Evolutionary conservation across 2,888 invertebrate species (phyloP).

Genomic region (Fissipunctia ypsillon): DNA sequence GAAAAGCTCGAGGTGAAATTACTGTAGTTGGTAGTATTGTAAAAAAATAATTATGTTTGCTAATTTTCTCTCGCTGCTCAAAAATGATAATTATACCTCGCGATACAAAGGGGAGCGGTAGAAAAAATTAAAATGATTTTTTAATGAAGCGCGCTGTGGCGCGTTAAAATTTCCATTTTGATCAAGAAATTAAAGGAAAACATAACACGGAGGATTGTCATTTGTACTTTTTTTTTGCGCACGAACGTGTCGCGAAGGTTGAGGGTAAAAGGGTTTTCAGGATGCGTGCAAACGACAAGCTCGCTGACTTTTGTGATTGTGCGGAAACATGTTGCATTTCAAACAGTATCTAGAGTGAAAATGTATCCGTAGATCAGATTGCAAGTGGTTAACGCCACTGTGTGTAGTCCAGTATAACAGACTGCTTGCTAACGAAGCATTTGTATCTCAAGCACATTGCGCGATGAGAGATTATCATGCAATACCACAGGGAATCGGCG

Average conservation of each 20-base stretch:
- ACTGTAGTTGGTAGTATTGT: slow-evolving; percentile 37
- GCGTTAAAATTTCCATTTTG: slow-evolving; percentile 42
- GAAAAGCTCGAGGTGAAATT: slow-evolving; percentile 10
- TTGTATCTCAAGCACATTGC: slow-evolving; percentile 22
- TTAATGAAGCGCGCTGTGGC: slow-evolving; percentile 45
- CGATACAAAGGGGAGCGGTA: slow-evolving; percentile 48
- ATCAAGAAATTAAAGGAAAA: slow-evolving; percentile 57
- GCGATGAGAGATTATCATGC: slow-evolving; percentile 55
- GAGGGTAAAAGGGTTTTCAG: slow-evolving; percentile 28
- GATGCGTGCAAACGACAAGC: slow-evolving; percentile 25
- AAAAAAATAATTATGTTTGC: slow-evolving; percentile 57
- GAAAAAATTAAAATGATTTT: slow-evolving; percentile 64
- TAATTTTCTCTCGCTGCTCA: slow-evolving; percentile 63
- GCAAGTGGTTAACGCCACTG: slow-evolving; percentile 28
- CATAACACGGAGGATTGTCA: slow-evolving; percentile 39
- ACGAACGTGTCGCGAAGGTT: slow-evolving; percentile 22
- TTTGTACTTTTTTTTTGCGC: slow-evolving; percentile 39
- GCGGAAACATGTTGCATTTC: slow-evolving; percentile 32
- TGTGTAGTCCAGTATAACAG: slow-evolving; percentile 17
- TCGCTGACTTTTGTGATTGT: slow-evolving; percentile 31
- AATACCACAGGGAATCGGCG: slow-evolving; percentile 28
- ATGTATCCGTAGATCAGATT: slow-evolving; percentile 42
- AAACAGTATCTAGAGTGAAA: slow-evolving; percentile 14
- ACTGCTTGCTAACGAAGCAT: slow-evolving; percentile 41
- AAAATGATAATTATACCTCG: slow-evolving; percentile 67